Evolutionary conservation across 2,888 invertebrate species (phyloP).

Genomic region (Drosophila gaucha): DNA sequence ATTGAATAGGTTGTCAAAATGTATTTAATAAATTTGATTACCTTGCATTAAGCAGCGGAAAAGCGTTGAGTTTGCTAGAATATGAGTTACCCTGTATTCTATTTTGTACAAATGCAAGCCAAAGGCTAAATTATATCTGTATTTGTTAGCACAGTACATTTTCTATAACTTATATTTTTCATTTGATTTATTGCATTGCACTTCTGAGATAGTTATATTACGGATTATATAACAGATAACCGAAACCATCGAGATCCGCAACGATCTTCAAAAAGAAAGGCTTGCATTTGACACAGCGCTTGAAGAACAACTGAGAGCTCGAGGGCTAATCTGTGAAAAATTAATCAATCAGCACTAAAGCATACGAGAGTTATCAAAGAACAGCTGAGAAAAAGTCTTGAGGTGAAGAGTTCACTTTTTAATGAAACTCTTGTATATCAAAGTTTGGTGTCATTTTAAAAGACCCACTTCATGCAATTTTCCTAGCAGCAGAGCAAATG

Average conservation of each 20-base stretch:
- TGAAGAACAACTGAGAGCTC: slow-evolving; percentile 2
- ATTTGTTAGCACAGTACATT: background rate
- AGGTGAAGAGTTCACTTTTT: background rate
- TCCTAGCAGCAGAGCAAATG: background rate
- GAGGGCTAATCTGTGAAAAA: background rate
- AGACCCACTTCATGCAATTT: background rate
- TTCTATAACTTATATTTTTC: no score
- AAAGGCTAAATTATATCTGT: background rate
- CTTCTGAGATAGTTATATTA: no score
- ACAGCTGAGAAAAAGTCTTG: background rate
- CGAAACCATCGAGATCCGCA: no score
- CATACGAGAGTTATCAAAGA: background rate
- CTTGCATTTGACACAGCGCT: slow-evolving; percentile 2
- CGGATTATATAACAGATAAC: no score
- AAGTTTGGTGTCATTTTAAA: no score
- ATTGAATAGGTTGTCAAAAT: background rate
- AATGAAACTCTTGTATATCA: background rate
- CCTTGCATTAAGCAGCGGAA: background rate
- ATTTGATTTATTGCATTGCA: no score
- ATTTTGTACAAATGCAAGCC: no score
- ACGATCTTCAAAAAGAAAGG: no score
- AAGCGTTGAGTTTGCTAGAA: background rate
- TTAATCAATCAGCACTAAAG: background rate
- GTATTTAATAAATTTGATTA: slow-evolving; percentile 4
- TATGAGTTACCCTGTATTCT: background rate